Percentiles rank a stretch among this genome's conserved stretches.
Evolutionary conservation across 2,888 invertebrate genomes (phyloP).

Genomic region (Tachina grossa): DNA sequence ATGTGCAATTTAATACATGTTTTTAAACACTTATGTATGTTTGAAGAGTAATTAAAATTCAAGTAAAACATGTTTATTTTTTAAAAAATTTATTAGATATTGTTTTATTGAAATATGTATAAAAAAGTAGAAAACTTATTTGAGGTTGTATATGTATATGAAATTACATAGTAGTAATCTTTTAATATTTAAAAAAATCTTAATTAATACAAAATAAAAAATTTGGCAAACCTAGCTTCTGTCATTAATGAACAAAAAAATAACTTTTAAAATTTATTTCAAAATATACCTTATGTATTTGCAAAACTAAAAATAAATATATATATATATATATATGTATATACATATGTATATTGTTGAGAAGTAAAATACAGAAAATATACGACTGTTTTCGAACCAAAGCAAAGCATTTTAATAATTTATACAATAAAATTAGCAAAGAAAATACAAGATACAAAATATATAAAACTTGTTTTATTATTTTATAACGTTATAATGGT

Average conservation of each 20-base stretch:
- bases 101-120: conserved; percentile 12
- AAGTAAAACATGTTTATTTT: neutral
- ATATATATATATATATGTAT: too few relatives aligned
- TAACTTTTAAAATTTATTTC: conserved; percentile 19
- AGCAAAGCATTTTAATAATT: neutral
- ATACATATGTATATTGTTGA: neutral
- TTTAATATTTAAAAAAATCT: neutral
- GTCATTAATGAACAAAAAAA: conserved; percentile 21
- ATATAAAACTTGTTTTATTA: conserved; percentile 22
- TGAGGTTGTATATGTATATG: conserved; percentile 1
- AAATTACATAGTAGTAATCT: conserved; percentile 3
- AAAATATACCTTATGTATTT: neutral
- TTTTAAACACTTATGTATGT: too few relatives aligned
- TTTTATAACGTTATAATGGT: conserved; percentile 46
- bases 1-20: too few relatives aligned
- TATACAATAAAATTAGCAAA: neutral
- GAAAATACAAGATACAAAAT: conserved; percentile 7
- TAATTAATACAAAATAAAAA: conserved; percentile 59
- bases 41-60: neutral
- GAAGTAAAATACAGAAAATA: neutral
- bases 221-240: conserved; percentile 81
- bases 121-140: conserved; percentile 39
- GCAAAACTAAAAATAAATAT: neutral
- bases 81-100: neutral
- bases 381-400: neutral